These are phyloP conservation scores for Coryphaenoides rupestris DNA, from an alignment of 2,113 vertebrate species.

Conservation along the genomic window DNA sequence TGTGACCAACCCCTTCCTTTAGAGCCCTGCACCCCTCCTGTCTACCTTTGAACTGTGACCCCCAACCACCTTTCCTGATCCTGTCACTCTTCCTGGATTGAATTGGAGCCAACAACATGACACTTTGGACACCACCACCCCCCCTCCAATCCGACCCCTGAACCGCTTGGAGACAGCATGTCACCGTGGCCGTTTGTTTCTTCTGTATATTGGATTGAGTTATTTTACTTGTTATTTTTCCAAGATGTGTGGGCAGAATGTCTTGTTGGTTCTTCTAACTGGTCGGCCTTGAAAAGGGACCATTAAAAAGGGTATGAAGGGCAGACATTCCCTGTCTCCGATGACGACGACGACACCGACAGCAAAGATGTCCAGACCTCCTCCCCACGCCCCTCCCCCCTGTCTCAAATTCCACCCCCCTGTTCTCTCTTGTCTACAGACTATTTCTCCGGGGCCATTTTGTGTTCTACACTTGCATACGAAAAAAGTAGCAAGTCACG, in stretches of 20 bases:
- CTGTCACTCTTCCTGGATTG: neutral
- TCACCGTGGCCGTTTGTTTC: constrained; percentile 59
- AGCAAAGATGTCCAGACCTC: constrained; percentile 48
- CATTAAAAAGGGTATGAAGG: constrained; percentile 74
- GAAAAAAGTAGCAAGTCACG: no score
- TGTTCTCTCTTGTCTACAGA: neutral
- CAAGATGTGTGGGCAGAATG: constrained; percentile 43
- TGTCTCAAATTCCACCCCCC: constrained; percentile 1
- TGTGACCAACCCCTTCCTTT: neutral
- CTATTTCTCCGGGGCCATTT: no score
- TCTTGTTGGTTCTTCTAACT: constrained; percentile 51
- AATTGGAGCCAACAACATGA: neutral
- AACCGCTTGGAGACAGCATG: constrained; percentile 70
- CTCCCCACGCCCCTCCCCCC: neutral
- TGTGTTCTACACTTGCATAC: no score
- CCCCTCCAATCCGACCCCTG: constrained; percentile 11
- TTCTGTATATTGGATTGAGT: constrained; percentile 73
- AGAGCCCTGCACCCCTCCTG: neutral
- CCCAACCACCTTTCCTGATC: neutral
- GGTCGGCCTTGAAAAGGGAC: constrained; percentile 81
- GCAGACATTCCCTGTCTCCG: constrained; percentile 34
- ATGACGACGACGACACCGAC: constrained; percentile 49
- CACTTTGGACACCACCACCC: constrained; percentile 17
- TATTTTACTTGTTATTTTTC: constrained; percentile 58
- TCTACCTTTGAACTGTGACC: neutral